Evolutionary conservation across 2,797 vertebrate species (phyloP).

Genomic region (Alfaro cultratus): DNA sequence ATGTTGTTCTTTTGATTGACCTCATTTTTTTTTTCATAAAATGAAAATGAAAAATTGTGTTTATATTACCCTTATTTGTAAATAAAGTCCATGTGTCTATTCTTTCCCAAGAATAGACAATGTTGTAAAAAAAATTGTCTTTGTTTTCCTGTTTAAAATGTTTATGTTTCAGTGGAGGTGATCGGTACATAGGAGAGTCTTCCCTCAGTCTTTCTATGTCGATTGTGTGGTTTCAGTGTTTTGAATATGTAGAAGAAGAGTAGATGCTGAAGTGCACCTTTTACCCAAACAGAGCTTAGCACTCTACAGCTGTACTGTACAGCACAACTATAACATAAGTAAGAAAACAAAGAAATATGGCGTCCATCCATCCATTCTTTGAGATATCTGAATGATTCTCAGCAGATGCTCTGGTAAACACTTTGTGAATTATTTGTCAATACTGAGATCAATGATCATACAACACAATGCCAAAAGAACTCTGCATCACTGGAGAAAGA

Average conservation of each 20-base stretch:
- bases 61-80: not conserved
- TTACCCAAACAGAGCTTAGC: not conserved
- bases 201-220: not conserved
- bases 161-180: not conserved
- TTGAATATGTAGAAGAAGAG: not conserved
- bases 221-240: not conserved
- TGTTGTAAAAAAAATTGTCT: not conserved
- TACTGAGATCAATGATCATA: constrained; percentile 9
- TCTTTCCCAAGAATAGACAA: not conserved
- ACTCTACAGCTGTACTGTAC: not conserved
- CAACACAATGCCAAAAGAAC: constrained; percentile 22
- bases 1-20: no score
- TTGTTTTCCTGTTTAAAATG: not conserved
- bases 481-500: constrained; percentile 13
- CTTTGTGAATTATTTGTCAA: not conserved
- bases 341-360: not conserved
- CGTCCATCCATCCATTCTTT: not conserved
- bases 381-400: not conserved
- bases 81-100: not conserved
- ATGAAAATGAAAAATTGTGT: no score
- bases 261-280: not conserved
- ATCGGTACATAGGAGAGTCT: not conserved
- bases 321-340: not conserved
- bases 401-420: not conserved
- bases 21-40: no score